Percentiles rank a stretch among this genome's conserved stretches.
Conservation (phyloP, 2,113 vertebrate genomes). For the Nesogale talazaci region DNA sequence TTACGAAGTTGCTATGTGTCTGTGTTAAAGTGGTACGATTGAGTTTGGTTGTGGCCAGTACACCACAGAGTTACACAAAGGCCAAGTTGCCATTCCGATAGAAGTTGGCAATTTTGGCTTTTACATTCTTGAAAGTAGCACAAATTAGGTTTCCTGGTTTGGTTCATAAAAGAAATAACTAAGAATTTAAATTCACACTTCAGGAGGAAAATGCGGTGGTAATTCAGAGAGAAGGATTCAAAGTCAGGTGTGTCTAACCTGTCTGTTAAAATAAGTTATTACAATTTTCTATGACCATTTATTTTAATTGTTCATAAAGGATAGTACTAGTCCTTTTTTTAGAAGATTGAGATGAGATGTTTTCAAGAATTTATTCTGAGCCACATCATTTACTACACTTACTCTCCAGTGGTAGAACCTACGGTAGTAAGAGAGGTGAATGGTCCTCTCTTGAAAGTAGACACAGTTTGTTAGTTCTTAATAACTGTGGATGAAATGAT, state of each 20-base stretch:
- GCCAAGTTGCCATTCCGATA: neutral
- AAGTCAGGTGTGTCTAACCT: neutral
- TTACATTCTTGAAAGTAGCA: neutral
- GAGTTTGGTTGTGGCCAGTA: too few species aligned
- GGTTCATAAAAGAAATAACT: neutral
- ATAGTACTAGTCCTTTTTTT: neutral
- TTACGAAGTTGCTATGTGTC: too few species aligned
- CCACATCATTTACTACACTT: neutral
- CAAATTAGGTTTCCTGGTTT: neutral
- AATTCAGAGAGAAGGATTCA: neutral
- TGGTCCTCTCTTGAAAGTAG: neutral
- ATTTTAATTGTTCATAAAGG: neutral
- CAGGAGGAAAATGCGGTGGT: neutral
- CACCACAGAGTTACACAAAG: neutral
- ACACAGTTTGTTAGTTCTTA: neutral
- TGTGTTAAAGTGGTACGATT: too few species aligned
- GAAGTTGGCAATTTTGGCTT: neutral
- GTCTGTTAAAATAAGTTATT: neutral
- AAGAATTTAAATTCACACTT: neutral
- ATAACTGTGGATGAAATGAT: neutral
- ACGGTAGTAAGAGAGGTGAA: neutral
- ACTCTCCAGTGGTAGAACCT: neutral
- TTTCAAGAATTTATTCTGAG: slow-evolving; percentile 27
- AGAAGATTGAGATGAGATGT: neutral
- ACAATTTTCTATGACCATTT: neutral